Percentiles rank a stretch among this genome's conserved stretches.
phyloP scores from a whole-genome alignment of 2,113 vertebrate species.

The Microtus pennsylvanicus region DNA sequence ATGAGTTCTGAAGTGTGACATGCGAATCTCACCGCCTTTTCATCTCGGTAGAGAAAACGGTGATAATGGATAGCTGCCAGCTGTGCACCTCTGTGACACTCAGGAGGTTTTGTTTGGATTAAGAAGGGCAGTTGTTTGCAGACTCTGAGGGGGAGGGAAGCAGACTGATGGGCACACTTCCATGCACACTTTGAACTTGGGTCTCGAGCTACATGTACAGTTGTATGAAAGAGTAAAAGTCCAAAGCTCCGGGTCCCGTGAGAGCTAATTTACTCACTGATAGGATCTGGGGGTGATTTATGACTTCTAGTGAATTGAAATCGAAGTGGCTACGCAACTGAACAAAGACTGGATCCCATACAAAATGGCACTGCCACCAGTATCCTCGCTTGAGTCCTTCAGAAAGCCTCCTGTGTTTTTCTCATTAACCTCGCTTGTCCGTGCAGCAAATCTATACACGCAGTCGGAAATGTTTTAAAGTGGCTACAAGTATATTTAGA shows the following conservation, averaged over 20 bases:
- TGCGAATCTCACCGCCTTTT: constrained; percentile 83
- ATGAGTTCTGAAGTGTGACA: constrained; percentile 80
- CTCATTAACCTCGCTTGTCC: not conserved
- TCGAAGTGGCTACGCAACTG: constrained; percentile 20
- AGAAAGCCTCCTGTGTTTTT: not conserved
- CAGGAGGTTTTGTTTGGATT: constrained; percentile 83
- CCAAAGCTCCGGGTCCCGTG: constrained; percentile 13
- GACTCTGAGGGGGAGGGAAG: constrained; percentile 38
- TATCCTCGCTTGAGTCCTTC: not conserved
- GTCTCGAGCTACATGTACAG: constrained; percentile 40
- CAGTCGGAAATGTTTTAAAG: not conserved
- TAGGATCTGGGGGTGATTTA: constrained; percentile 27
- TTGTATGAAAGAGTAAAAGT: constrained; percentile 67
- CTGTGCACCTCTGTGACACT: constrained; percentile 79
- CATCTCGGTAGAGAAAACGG: constrained; percentile 84
- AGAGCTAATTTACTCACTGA: constrained; percentile 44
- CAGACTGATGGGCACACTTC: constrained; percentile 53
- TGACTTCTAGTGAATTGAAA: constrained; percentile 59
- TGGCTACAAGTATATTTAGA: not conserved
- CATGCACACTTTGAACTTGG: constrained; percentile 71
- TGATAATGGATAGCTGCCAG: constrained; percentile 86
- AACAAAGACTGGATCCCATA: constrained; percentile 28
- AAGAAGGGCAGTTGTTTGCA: constrained; percentile 78
- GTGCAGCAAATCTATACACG: not conserved
- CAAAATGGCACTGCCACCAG: not conserved